A percentile compares a stretch with the other conserved stretches of the same genome.
These are phyloP conservation scores for Oegoconia quadripuncta DNA, from an alignment of 2,888 invertebrate species.

Conservation along the genomic window DNA sequence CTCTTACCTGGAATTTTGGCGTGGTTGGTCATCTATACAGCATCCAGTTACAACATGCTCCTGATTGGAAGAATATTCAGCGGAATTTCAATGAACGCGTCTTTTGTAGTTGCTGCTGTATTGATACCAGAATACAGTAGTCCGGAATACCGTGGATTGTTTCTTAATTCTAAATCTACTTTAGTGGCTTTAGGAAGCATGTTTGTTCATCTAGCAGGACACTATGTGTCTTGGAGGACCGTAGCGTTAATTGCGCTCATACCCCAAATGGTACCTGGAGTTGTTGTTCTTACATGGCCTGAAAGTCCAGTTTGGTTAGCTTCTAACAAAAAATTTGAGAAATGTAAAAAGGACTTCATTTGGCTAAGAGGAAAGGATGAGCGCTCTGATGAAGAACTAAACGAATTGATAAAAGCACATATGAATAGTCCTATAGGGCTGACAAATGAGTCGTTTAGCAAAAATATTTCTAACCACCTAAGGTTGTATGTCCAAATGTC, in stretches of 20 bases:
- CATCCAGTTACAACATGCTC: constrained; percentile 23
- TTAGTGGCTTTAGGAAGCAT: constrained; percentile 41
- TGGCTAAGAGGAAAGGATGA: constrained; percentile 64
- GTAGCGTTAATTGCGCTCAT: constrained; percentile 34
- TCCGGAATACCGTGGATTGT: constrained; percentile 30
- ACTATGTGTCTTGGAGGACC: constrained; percentile 39
- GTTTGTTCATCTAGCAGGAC: constrained; percentile 35
- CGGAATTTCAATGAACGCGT: constrained; percentile 25
- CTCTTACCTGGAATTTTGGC: constrained; percentile 33
- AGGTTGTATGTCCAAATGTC: constrained; percentile 42
- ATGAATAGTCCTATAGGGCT: constrained; percentile 19
- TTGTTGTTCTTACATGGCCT: constrained; percentile 62
- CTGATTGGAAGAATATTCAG: constrained; percentile 28
- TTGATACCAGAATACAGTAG: constrained; percentile 31
- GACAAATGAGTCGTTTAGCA: neutral
- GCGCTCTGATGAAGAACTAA: constrained; percentile 31
- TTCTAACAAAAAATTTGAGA: constrained; percentile 59
- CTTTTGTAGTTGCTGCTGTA: constrained; percentile 25
- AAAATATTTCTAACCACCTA: constrained; percentile 20
- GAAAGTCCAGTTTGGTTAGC: constrained; percentile 82
- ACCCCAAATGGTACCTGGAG: constrained; percentile 33
- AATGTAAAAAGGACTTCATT: constrained; percentile 69
- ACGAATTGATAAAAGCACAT: constrained; percentile 40
- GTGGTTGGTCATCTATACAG: constrained; percentile 29
- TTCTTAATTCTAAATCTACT: constrained; percentile 47